Evolutionary conservation across 2,888 invertebrate genomes (phyloP), one percentile per base, ranked within the genome.

Genomic region (Pollenia amentaria): DNA sequence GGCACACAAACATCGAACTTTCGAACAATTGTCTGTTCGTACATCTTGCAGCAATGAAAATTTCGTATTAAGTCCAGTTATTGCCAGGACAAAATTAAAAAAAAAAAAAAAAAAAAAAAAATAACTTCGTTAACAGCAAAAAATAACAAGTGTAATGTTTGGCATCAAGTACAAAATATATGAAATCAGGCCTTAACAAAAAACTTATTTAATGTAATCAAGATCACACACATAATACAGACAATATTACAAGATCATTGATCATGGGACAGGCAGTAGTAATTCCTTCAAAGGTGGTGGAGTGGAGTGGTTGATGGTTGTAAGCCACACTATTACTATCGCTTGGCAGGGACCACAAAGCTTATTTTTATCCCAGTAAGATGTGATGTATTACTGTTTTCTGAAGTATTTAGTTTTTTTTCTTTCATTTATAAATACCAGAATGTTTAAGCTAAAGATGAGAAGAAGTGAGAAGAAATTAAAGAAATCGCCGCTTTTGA

Each of bases 171-270:
- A 81, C 80, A 83, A 78, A 76, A 84, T 64, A 72, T 62, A 29
- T 46, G 48, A 70, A 78, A 76, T 57, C 75, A 55, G n/a, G 12
- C 12, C n/a, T 60, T 29, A 51, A 55, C 18, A 48, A 62, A 64
- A 84, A 84, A 69, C 51, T 51, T 78, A 73, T 84, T 77, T 87
- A 87, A 80, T 73, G 69, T 77, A 84, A 87, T 87, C 87, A 87
- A 87, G 87, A 87, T 84, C 84, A 84, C 80, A 87, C 79, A 84
- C 87, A 84, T 80, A 81, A 83, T 77, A 77, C 84, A 80, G 87
- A 84, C 87, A 84, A 87, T 77, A 84, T 87, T 87, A 84, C 87
- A 87, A 73, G 87, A 87, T 87, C 87, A 87, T 87, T 87, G 87
- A 87, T 87, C 87, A 87, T 84, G 84, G 62, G 60, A 64, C 53